Conservation (phyloP, 2,113 vertebrate genomes). For the Tringa solitaria region DNA sequence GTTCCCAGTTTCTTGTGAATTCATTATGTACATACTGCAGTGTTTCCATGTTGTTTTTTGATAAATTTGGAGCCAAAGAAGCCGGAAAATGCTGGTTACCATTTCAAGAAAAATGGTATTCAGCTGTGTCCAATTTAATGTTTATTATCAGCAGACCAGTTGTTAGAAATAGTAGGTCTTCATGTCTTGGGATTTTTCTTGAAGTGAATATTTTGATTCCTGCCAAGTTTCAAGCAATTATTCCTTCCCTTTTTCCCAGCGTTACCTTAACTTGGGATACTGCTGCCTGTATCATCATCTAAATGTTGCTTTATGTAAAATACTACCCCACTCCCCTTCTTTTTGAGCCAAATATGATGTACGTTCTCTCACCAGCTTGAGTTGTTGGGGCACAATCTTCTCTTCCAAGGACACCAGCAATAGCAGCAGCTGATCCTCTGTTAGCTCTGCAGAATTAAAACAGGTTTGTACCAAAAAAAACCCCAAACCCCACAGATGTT, state of each 20-base stretch:
- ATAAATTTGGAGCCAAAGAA: not conserved
- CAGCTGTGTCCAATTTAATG: not conserved
- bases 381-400: conserved; percentile 53
- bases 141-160: not conserved
- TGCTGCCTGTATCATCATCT: not conserved
- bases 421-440: conserved; percentile 61
- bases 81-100: not conserved
- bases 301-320: not conserved
- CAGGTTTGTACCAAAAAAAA: not conserved
- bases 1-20: not conserved
- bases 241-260: not conserved
- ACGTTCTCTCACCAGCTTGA: conserved; percentile 65
- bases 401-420: conserved; percentile 63
- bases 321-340: not conserved
- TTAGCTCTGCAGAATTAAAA: conserved; percentile 56
- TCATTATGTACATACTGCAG: not conserved
- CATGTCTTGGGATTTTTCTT: not conserved
- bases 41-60: not conserved
- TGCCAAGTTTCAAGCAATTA: not conserved
- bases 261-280: not conserved
- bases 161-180: not conserved
- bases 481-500: not conserved
- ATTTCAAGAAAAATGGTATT: not conserved
- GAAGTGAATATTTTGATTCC: not conserved
- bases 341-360: not conserved